Conservation (phyloP, 2,113 vertebrate species). For the Hemiscyllium ocellatum region DNA sequence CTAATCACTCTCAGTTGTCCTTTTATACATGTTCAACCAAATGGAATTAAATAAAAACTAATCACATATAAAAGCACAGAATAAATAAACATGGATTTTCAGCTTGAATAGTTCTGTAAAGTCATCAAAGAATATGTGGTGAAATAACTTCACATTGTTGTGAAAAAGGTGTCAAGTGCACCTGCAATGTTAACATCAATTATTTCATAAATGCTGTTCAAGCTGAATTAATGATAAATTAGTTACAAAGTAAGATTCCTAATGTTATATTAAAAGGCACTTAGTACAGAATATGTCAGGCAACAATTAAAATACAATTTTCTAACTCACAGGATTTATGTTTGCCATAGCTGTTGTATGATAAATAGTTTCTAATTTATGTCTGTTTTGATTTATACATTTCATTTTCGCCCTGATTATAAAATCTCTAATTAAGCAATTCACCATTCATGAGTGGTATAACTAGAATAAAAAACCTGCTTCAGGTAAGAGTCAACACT, state of each 20-base stretch:
- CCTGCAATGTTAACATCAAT: background rate
- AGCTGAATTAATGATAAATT: slow-evolving; percentile 14
- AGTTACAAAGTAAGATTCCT: background rate
- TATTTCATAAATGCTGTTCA: background rate
- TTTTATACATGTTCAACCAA: background rate
- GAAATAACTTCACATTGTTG: background rate
- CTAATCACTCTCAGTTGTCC: background rate
- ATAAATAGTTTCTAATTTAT: no score
- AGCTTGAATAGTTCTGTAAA: background rate
- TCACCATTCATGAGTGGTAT: background rate
- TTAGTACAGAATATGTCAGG: background rate
- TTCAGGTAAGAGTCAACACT: background rate
- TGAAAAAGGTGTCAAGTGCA: background rate
- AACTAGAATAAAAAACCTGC: no score
- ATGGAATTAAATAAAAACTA: slow-evolving; percentile 10
- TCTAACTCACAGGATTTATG: background rate
- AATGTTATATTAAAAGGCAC: slow-evolving; percentile 12
- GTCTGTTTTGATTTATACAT: background rate
- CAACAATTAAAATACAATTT: background rate
- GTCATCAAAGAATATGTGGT: background rate
- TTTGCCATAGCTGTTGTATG: background rate
- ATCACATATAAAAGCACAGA: background rate
- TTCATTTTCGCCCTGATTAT: background rate
- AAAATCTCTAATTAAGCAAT: background rate
- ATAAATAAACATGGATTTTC: background rate